Evolutionary conservation across 2,113 vertebrate species (phyloP), one percentile per base, ranked within the genome.

Genomic region (Alaudala cheleensis): DNA sequence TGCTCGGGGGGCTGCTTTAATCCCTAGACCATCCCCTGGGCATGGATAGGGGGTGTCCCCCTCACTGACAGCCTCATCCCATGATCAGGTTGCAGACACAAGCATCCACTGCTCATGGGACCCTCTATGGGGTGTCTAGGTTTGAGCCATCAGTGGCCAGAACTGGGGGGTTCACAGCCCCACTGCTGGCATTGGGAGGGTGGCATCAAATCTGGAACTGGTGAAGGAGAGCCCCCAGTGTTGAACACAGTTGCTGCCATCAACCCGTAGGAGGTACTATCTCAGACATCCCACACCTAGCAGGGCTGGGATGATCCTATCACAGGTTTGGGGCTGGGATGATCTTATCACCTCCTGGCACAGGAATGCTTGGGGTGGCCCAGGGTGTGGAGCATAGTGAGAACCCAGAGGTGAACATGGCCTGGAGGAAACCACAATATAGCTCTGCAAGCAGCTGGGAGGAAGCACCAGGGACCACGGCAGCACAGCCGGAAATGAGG

Each of bases 161-260:
- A 76, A 49, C 14, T 14, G 42, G 10, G 17, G 40, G 34, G n/a
- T 21, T 61, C 21, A 17, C 17, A 60, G 61, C 17, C 54, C 21
- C 0, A 0, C 40, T 40, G 70, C 47, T 31, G 47, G 24, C 49
- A 26, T 5, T 25, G 47, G 42, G 34, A 26, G 25, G 14, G n/a
- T 20, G 26, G 5, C 31, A 53, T 40, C 45, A 49, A 83, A 24
- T 33, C 25, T 2, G 0, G 11, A 70, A n/a, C 11, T 26, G 45
- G 11, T 16, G 40, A 81, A 76, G 40, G 44, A 44, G 51, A 88
- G 58, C 39, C 60, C 67, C 60, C 8, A 6, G 13, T n/a, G 40
- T 11, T 24, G 22, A 47, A 47, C 44, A 24, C 3, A 0, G 29
- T 5, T 45, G 29, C n/a, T 51, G 77, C 25, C 17, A 45, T 34